Percentiles rank a stretch among this genome's conserved stretches.
phyloP scores from a whole-genome alignment of 2,113 vertebrate species.

The Petrocephalus microphthalmus region DNA sequence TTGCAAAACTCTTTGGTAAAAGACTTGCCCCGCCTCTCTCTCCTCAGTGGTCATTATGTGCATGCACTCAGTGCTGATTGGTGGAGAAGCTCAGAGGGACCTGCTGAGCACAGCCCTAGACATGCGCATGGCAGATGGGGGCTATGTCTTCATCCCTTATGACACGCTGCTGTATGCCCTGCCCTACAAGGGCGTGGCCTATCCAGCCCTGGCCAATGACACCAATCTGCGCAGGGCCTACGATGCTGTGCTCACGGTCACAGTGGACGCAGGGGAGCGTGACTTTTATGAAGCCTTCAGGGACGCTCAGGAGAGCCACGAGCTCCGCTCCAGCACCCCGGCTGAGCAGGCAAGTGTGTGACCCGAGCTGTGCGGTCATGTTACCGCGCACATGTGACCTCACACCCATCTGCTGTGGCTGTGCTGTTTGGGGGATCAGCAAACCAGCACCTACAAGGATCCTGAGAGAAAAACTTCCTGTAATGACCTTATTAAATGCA shows the following conservation, averaged over 20 bases:
- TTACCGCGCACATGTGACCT: not conserved
- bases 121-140: constrained; percentile 65
- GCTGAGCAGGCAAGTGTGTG: constrained; percentile 41
- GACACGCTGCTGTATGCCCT: constrained; percentile 76
- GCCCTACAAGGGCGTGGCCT: constrained; percentile 57
- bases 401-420: not conserved
- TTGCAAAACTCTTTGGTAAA: not conserved
- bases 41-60: constrained; percentile 76
- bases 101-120: constrained; percentile 71
- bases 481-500: not conserved
- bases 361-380: not conserved
- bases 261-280: constrained; percentile 59
- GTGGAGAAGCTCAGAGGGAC: constrained; percentile 68
- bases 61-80: constrained; percentile 79
- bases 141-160: constrained; percentile 74
- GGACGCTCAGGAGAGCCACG: constrained; percentile 54
- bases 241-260: constrained; percentile 74
- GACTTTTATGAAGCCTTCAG: constrained; percentile 63
- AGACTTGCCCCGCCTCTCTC: not conserved
- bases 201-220: constrained; percentile 62
- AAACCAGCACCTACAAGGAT: not conserved
- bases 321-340: constrained; percentile 46
- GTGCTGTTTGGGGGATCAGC: not conserved
- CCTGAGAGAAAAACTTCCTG: not conserved
- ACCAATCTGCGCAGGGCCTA: constrained; percentile 69